phyloP scores from a whole-genome alignment of 1,140 invertebrate genomes.

The Ips typographus region DNA sequence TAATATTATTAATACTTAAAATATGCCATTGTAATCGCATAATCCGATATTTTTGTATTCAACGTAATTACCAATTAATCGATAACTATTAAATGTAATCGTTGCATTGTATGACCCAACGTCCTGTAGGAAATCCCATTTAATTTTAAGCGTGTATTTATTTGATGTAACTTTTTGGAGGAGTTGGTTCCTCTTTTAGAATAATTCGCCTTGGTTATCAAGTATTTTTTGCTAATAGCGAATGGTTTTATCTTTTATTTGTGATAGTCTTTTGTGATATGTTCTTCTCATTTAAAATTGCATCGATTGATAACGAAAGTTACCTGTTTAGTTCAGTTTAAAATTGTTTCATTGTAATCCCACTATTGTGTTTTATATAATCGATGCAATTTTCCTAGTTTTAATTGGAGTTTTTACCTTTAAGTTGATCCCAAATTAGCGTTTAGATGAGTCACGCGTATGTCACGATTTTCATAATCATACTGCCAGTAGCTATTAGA shows the following conservation, averaged over 20 bases:
- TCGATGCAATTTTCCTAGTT: conserved; percentile 21
- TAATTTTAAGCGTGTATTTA: background rate
- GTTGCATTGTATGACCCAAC: conserved; percentile 13
- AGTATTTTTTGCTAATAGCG: conserved; percentile 9
- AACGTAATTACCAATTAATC: conserved; percentile 27
- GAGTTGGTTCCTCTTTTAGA: background rate
- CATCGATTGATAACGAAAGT: conserved; percentile 9
- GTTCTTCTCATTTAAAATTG: conserved; percentile 26
- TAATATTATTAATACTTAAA: conserved; percentile 20
- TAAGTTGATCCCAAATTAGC: conserved; percentile 24
- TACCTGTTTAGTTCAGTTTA: background rate
- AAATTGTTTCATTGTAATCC: background rate
- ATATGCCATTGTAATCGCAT: conserved; percentile 34
- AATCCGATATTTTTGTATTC: conserved; percentile 35
- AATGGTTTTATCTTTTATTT: conserved; percentile 31
- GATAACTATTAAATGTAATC: conserved; percentile 15
- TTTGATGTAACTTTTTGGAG: background rate
- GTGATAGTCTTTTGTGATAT: conserved; percentile 39
- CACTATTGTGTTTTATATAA: background rate
- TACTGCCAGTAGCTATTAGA: conserved; percentile 37
- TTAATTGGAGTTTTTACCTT: conserved; percentile 12
- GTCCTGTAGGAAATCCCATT: conserved; percentile 10
- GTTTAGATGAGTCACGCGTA: conserved; percentile 9
- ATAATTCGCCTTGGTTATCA: background rate
- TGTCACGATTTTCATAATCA: conserved; percentile 34